These are phyloP conservation scores for Microtus agrestis DNA, from an alignment of 2,797 vertebrate species.

Conservation along the genomic window DNA sequence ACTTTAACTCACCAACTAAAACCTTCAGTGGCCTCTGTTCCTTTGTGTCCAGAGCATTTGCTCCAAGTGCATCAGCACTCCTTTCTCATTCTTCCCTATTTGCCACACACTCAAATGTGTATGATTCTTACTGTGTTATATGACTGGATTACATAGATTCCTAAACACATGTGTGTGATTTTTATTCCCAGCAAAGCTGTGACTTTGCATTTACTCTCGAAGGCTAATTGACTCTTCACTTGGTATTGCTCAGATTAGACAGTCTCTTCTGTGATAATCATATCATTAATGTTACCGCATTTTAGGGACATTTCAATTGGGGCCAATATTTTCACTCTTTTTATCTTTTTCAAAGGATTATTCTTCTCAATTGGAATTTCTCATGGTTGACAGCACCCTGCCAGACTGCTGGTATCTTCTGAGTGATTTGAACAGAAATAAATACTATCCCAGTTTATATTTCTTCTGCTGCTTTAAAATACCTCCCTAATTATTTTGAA, in stretches of 20 bases:
- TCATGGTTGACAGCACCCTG: constrained; percentile 64
- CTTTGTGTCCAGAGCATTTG: background rate
- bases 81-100: constrained; percentile 11
- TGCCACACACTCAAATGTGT: background rate
- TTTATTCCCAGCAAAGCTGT: constrained; percentile 40
- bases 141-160: background rate
- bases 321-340: constrained; percentile 76
- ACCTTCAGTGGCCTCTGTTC: background rate
- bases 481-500: background rate
- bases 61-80: background rate
- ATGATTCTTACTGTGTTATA: background rate
- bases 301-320: constrained; percentile 69
- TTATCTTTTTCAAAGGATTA: constrained; percentile 78
- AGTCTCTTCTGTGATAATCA: constrained; percentile 60
- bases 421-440: constrained; percentile 51
- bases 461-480: background rate
- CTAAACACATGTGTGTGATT: constrained; percentile 53
- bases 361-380: constrained; percentile 71
- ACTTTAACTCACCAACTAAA: background rate
- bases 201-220: constrained; percentile 26
- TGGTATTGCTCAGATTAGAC: constrained; percentile 64
- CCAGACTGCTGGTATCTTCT: constrained; percentile 11
- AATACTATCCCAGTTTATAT: background rate
- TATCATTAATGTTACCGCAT: constrained; percentile 71
- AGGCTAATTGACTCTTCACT: constrained; percentile 43